Percentiles rank a stretch among this genome's conserved stretches.
Conservation (phyloP, 2,797 vertebrate genomes). For the Argentina silus region DNA sequence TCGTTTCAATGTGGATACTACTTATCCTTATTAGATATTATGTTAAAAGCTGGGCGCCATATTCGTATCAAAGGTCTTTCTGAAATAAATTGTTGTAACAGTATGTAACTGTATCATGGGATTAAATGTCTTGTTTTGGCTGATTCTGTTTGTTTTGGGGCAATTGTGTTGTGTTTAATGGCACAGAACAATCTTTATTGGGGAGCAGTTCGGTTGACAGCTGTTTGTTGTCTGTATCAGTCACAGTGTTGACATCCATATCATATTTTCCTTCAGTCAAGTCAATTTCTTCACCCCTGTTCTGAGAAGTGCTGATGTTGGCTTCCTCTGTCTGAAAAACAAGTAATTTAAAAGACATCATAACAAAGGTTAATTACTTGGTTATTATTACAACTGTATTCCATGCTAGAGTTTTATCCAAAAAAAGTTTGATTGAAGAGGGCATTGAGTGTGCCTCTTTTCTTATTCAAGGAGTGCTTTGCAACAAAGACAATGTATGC, state of each 20-base stretch:
- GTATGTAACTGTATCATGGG: neutral
- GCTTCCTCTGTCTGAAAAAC: conserved; percentile 7
- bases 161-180: conserved; percentile 15
- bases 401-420: too few relatives aligned
- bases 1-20: neutral
- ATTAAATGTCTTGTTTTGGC: neutral
- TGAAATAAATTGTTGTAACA: neutral
- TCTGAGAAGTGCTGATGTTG: conserved; percentile 53
- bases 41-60: neutral
- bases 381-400: too few relatives aligned
- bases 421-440: too few relatives aligned
- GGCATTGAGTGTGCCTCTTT: too few relatives aligned
- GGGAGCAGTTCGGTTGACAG: conserved; percentile 65
- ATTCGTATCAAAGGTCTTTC: neutral
- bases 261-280: conserved; percentile 62
- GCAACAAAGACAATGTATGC: neutral
- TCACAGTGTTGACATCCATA: conserved; percentile 62
- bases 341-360: neutral
- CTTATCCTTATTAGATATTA: neutral
- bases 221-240: conserved; percentile 66
- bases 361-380: too few relatives aligned
- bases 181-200: conserved; percentile 56
- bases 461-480: neutral
- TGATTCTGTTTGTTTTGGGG: neutral
- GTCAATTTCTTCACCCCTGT: conserved; percentile 67